Conservation (phyloP, 2,113 vertebrate genomes). For the Hemichromis elongatus region DNA sequence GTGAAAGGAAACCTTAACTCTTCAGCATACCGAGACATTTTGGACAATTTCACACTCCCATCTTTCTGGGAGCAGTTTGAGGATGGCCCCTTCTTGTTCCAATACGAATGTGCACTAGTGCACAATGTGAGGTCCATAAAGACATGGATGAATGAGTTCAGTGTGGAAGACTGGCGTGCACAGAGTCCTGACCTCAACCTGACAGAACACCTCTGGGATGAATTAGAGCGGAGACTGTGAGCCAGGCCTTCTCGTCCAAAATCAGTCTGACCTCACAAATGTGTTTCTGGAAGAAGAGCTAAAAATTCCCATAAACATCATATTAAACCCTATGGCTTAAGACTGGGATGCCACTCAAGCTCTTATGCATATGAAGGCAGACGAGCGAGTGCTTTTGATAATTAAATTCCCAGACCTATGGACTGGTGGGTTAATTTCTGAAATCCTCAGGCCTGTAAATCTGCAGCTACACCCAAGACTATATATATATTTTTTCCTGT, state of each 20-base stretch:
- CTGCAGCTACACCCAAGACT: neutral
- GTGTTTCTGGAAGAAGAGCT: neutral
- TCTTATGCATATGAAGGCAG: neutral
- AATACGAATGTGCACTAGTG: neutral
- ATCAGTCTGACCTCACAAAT: neutral
- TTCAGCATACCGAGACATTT: neutral
- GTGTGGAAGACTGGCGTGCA: neutral
- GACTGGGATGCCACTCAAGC: neutral
- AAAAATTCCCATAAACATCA: neutral
- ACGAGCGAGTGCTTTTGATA: neutral
- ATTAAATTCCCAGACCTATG: neutral
- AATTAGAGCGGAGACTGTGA: neutral
- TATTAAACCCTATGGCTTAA: neutral
- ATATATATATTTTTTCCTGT: neutral
- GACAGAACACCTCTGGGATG: neutral
- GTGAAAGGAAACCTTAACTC: neutral
- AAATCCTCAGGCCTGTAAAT: neutral
- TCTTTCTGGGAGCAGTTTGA: neutral
- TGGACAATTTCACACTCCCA: neutral
- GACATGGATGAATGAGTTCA: neutral
- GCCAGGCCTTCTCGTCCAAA: neutral
- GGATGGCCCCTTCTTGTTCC: neutral
- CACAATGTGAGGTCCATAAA: neutral
- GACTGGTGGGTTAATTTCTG: neutral
- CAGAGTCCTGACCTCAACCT: neutral